Conservation (phyloP, 2,113 vertebrate species). For the Aythya baeri region DNA sequence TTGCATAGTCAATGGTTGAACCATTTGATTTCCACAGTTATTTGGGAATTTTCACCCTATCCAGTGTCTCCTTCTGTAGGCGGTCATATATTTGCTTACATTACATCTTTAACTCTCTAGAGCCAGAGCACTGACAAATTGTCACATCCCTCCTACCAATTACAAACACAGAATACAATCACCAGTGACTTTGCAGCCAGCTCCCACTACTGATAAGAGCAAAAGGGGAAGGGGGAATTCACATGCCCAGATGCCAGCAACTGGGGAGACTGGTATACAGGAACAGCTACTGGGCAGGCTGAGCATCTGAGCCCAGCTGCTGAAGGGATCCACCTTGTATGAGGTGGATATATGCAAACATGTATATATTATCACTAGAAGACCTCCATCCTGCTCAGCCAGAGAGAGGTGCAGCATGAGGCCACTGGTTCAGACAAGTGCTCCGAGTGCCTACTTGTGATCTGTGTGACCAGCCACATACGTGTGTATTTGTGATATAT, state of each 20-base stretch:
- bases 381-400: not conserved
- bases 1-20: not conserved
- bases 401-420: not conserved
- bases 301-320: not conserved
- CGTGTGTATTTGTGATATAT: accelerated
- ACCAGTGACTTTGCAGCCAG: not conserved
- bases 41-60: not conserved
- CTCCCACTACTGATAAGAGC: not conserved
- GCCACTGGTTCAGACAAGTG: not conserved
- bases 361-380: not conserved
- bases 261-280: not conserved
- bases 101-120: not conserved
- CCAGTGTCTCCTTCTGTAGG: not conserved
- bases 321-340: not conserved
- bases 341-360: no score
- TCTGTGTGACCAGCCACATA: accelerated
- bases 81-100: not conserved
- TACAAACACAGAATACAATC: not conserved
- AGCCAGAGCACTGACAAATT: not conserved
- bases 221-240: not conserved
- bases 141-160: not conserved
- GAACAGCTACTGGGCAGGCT: not conserved
- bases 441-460: not conserved
- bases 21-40: not conserved
- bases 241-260: not conserved